Evolutionary conservation across 1,140 invertebrate genomes (phyloP).

Genomic region (Carcinoscorpius rotundicauda): DNA sequence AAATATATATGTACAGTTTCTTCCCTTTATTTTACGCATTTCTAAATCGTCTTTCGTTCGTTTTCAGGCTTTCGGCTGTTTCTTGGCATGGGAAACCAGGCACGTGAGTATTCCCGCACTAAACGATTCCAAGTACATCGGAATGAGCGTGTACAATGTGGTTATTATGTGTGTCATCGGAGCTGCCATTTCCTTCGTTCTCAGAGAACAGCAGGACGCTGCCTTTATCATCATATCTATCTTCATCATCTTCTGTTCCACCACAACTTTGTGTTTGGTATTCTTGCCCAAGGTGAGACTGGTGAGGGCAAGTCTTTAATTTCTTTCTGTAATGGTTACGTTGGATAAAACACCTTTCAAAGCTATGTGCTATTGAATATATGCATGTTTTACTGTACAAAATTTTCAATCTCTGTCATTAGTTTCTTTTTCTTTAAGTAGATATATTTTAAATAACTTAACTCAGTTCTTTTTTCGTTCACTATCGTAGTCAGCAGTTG

Average conservation of each 20-base stretch:
- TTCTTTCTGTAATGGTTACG: too few species aligned
- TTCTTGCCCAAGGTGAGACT: conserved; percentile 89
- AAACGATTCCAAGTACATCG: conserved; percentile 77
- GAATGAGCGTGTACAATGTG: conserved; percentile 94
- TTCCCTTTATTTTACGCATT: too few species aligned
- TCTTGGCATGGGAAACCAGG: conserved; percentile 96
- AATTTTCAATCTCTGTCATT: too few species aligned
- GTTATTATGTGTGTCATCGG: conserved; percentile 98
- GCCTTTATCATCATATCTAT: conserved; percentile 91
- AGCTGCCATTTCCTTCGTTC: conserved; percentile 79
- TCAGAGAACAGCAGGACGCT: conserved; percentile 90
- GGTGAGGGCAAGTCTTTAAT: not conserved
- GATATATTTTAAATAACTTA: too few species aligned
- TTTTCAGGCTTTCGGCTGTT: conserved; percentile 89
- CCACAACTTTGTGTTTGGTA: conserved; percentile 90
- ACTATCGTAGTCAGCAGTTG: too few species aligned
- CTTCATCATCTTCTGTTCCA: conserved; percentile 98
- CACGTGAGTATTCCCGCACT: conserved; percentile 95
- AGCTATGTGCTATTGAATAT: too few species aligned
- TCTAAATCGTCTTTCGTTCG: conserved; percentile 12
- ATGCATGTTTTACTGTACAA: too few species aligned
- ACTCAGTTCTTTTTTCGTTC: too few species aligned
- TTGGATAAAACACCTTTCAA: too few species aligned
- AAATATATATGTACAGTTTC: too few species aligned
- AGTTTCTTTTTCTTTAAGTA: too few species aligned